Evolutionary conservation across 37 sponge, comb jelly and placozoan species (phyloP), one percentile per base, ranked within the genome.

Genomic region (Spongia lamella): DNA sequence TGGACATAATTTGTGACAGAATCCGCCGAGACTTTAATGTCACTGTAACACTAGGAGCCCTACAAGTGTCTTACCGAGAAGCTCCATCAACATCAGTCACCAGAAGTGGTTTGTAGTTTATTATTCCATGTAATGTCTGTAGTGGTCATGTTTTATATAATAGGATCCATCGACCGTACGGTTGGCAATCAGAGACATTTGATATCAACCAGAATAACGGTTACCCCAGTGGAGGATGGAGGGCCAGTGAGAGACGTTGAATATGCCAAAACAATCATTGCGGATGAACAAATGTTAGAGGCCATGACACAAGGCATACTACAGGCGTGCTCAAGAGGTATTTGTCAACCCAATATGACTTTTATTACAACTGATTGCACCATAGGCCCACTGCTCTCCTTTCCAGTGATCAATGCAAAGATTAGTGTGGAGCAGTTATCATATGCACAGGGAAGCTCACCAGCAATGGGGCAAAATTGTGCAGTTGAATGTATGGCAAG

Each of bases 21-120:
- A 73, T 96, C 19, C 22, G 65, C 33, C 71, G 75, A 16, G 93
- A 92, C 19, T 93, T 68, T 60, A 75, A 74, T n/a, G 71, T 92
- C n/a, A 68, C 72, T 0, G 89, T 84, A 32, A 73, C 43, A 24
- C 78, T 96, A 3, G 96, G 96, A 0, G 66, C 61, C 13, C 81
- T 96, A 25, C 94, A 89, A 65, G 84, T 96, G 35, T 76, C 96
- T 2, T 96, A 96, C 78, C 69, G 86, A 61, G 96, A 96, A 61
- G 70, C 81, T 17, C 88, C 90, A 4, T 78, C 78, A 7, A n/a
- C 4, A 6, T 17, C 63, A 0, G 56, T 66, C 25, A 75, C 75
- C 21, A 3, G 56, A n/a, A 19, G 50, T 70, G 82, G 90, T 73
- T 13, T 24, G 71, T 0, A 30, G 14, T n/a, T 65, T 37, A 7